Conservation (phyloP, 2,113 vertebrate genomes). For the Tympanuchus pallidicinctus region DNA sequence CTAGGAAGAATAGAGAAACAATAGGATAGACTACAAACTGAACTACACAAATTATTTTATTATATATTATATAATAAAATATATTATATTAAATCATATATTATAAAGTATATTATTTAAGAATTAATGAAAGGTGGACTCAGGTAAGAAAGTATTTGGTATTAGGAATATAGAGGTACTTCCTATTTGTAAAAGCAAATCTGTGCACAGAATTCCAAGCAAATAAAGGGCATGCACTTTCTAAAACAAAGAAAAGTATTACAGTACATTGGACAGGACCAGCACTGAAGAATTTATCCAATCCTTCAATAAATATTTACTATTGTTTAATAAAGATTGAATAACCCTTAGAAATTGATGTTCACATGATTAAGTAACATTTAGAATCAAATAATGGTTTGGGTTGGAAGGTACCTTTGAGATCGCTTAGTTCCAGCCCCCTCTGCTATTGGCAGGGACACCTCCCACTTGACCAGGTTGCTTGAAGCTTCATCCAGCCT, state of each 20-base stretch:
- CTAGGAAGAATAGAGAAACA: slow-evolving; percentile 11
- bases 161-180: background rate
- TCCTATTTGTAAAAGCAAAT: background rate
- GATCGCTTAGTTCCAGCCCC: no score
- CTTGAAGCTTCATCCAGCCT: no score
- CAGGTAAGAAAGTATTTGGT: background rate
- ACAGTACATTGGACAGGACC: background rate
- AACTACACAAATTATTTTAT: background rate
- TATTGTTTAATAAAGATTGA: background rate
- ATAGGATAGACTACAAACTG: background rate
- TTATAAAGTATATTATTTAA: background rate
- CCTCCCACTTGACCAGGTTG: no score
- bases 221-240: background rate
- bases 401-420: no score
- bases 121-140: background rate
- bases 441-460: no score
- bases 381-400: no score
- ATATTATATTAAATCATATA: no score
- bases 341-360: background rate
- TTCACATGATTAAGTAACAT: background rate
- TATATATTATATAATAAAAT: no score
- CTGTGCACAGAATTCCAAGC: background rate
- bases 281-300: background rate
- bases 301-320: slow-evolving; percentile 22
- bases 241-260: background rate